Percentiles rank a stretch among this genome's conserved stretches.
phyloP scores from a whole-genome alignment of 2,888 invertebrate species.

The Chromoteleia sp. region DNA sequence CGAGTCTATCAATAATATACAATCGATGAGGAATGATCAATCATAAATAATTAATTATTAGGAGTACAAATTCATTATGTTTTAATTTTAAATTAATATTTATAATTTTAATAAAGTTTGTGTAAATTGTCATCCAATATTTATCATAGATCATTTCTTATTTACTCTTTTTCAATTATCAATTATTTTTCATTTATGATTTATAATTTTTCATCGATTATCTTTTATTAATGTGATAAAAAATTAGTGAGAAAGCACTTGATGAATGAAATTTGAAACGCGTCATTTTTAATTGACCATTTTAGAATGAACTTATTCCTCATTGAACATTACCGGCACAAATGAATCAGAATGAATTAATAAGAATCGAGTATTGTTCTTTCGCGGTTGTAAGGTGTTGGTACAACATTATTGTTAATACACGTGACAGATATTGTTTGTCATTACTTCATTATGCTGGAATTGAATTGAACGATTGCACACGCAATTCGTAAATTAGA shows the following conservation, averaged over 20 bases:
- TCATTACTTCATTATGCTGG: conserved; percentile 47
- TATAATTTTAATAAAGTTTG: too few relatives aligned
- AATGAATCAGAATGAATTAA: conserved; percentile 35
- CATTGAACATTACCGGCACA: background rate
- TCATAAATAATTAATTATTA: too few relatives aligned
- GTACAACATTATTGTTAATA: conserved; percentile 2
- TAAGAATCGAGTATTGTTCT: background rate
- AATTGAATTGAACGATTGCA: conserved; percentile 31
- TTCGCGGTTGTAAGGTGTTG: background rate
- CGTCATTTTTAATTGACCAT: background rate
- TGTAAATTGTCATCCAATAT: too few relatives aligned
- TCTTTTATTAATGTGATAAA: too few relatives aligned
- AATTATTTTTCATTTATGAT: too few relatives aligned
- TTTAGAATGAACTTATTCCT: conserved; percentile 18
- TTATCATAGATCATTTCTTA: too few relatives aligned
- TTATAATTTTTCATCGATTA: too few relatives aligned
- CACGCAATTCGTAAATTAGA: conserved; percentile 54
- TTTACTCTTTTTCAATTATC: too few relatives aligned
- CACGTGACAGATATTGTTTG: conserved; percentile 25
- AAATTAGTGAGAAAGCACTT: background rate
- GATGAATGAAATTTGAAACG: background rate
- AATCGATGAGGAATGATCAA: too few relatives aligned
- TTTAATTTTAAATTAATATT: too few relatives aligned
- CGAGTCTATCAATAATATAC: too few relatives aligned
- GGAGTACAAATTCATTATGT: too few relatives aligned